These are phyloP conservation scores for Tetragonula clypearis DNA, from an alignment of 1,140 invertebrate species.

Conservation along the genomic window DNA sequence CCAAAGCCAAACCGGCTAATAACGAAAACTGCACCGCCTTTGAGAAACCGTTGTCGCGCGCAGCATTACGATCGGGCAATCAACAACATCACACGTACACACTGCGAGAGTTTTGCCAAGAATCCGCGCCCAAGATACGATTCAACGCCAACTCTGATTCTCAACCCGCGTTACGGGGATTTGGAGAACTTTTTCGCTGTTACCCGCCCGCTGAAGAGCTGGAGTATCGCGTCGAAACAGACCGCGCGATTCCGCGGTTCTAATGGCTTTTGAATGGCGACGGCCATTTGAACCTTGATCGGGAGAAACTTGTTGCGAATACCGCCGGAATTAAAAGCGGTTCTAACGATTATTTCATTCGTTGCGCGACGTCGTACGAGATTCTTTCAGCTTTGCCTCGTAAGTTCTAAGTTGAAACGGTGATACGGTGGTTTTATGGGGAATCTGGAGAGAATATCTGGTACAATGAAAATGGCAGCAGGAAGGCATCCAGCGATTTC, in stretches of 20 bases:
- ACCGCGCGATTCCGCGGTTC: constrained; percentile 6
- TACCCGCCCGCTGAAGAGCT: background rate
- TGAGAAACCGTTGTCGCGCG: background rate
- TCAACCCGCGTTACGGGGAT: background rate
- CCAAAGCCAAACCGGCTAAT: background rate
- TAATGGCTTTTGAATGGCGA: constrained; percentile 6
- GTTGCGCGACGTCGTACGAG: background rate
- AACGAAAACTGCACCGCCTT: background rate
- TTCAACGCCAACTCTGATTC: background rate
- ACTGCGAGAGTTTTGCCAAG: background rate
- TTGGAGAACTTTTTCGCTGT: background rate
- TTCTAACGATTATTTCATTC: background rate
- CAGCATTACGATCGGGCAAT: background rate
- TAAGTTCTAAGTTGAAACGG: background rate
- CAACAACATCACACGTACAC: background rate
- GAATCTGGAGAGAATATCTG: background rate
- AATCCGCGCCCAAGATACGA: background rate
- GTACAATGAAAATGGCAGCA: too few relatives aligned
- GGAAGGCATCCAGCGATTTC: too few relatives aligned
- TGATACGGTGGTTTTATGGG: background rate
- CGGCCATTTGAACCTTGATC: background rate
- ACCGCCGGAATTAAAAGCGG: background rate
- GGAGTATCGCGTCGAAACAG: constrained; percentile 1
- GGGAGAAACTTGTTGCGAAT: background rate
- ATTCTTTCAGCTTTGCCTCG: background rate